Conservation (phyloP, 1,140 invertebrate species). For the Chymomyza costata region DNA sequence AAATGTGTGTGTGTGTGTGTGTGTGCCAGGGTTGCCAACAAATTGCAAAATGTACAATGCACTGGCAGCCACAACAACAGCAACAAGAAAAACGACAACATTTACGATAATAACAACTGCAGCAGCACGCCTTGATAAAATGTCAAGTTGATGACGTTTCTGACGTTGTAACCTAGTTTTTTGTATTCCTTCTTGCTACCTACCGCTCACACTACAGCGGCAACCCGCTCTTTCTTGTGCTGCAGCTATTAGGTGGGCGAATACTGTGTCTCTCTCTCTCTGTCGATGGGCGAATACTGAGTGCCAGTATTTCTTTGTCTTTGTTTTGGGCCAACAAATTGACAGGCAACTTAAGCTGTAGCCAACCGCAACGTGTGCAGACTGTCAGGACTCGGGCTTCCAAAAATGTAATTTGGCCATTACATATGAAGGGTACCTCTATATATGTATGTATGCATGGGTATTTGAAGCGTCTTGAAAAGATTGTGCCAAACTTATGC, state of each 20-base stretch:
- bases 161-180: conserved; percentile 47
- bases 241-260: conserved; percentile 13
- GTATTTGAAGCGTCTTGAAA: conserved; percentile 32
- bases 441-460: no score
- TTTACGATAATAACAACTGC: conserved; percentile 13
- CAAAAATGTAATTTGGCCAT: conserved; percentile 26
- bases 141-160: conserved; percentile 55
- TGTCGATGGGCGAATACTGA: no score
- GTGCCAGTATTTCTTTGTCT: no score
- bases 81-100: no score
- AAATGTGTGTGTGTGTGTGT: no score
- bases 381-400: background rate
- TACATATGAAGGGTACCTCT: no score
- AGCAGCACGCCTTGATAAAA: conserved; percentile 36
- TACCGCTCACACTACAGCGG: background rate
- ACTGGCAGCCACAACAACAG: conserved; percentile 4
- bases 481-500: conserved; percentile 22
- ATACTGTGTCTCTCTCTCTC: no score
- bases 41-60: conserved; percentile 29
- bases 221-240: no score
- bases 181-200: background rate
- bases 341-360: conserved; percentile 19
- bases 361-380: conserved; percentile 13
- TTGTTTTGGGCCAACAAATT: conserved; percentile 6
- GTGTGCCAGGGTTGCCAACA: background rate